Evolutionary conservation across 1,140 invertebrate genomes (phyloP).

Genomic region (Adelges cooleyi): DNA sequence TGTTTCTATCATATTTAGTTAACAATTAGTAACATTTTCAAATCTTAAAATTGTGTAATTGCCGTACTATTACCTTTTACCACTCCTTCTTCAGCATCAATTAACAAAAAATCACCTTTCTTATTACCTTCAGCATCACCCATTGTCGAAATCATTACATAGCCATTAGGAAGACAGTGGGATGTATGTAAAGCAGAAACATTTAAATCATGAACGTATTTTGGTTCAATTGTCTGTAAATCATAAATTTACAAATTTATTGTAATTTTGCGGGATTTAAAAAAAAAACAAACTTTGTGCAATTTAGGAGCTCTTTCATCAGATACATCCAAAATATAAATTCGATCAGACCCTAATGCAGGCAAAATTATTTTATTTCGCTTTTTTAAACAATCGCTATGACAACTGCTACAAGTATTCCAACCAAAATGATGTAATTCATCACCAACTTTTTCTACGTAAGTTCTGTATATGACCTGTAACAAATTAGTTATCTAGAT

Average conservation of each 20-base stretch:
- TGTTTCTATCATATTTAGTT: constrained; percentile 28
- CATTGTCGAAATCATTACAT: constrained; percentile 90
- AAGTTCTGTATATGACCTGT: constrained; percentile 82
- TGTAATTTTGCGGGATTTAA: neutral
- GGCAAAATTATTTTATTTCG: constrained; percentile 74
- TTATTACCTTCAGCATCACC: constrained; percentile 71
- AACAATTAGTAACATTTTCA: neutral
- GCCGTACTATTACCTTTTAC: constrained; percentile 48
- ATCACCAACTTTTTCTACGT: constrained; percentile 65
- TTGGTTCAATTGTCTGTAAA: constrained; percentile 52
- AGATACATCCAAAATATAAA: constrained; percentile 75
- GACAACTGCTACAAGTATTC: constrained; percentile 91
- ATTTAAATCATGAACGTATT: constrained; percentile 60
- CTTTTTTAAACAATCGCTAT: constrained; percentile 49
- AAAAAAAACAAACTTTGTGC: constrained; percentile 44
- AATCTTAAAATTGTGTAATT: too few species aligned
- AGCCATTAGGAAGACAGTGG: constrained; percentile 81
- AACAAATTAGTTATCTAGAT: too few species aligned
- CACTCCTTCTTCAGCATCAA: constrained; percentile 70
- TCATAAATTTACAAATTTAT: neutral
- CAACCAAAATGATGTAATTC: constrained; percentile 93
- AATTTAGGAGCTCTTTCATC: constrained; percentile 54
- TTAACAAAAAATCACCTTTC: constrained; percentile 76
- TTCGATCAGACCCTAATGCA: constrained; percentile 63
- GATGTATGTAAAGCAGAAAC: constrained; percentile 79